Conservation (phyloP, 64 coral and sea anemone species). For the Porites australiensis region DNA sequence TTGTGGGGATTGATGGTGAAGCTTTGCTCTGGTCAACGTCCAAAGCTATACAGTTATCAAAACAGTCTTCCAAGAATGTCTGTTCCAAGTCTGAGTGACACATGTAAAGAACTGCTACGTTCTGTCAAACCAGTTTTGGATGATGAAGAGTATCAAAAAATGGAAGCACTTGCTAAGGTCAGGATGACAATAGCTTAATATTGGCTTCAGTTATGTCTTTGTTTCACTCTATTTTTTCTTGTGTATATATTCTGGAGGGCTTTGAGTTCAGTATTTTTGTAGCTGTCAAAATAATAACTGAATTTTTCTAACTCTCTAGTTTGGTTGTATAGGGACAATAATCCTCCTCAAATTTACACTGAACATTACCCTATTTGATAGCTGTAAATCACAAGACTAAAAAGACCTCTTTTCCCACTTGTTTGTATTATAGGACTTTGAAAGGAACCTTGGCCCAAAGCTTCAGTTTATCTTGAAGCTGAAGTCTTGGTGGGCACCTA, state of each 20-base stretch:
- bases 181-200: neutral
- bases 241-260: no score
- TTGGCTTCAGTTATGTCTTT: no score
- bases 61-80: slow-evolving; percentile 96
- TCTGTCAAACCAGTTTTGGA: slow-evolving; percentile 83
- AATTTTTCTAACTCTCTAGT: no score
- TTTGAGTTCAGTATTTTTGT: neutral
- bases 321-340: no score
- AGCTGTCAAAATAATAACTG: no score
- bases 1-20: slow-evolving; percentile 87
- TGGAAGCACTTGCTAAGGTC: slow-evolving; percentile 90
- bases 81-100: slow-evolving; percentile 81
- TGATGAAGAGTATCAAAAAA: slow-evolving; percentile 78
- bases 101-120: slow-evolving; percentile 69
- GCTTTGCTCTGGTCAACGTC: slow-evolving; percentile 76
- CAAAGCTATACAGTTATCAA: slow-evolving; percentile 89
- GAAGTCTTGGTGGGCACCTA: slow-evolving; percentile 93
- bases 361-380: neutral
- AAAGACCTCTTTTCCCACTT: neutral
- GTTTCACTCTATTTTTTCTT: no score
- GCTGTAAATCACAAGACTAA: neutral
- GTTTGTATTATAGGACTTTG: slow-evolving; percentile 87
- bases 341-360: no score
- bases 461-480: slow-evolving; percentile 92
- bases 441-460: slow-evolving; percentile 94